phyloP scores from a whole-genome alignment of 2,797 vertebrate species.

The Echeneis naucrates region DNA sequence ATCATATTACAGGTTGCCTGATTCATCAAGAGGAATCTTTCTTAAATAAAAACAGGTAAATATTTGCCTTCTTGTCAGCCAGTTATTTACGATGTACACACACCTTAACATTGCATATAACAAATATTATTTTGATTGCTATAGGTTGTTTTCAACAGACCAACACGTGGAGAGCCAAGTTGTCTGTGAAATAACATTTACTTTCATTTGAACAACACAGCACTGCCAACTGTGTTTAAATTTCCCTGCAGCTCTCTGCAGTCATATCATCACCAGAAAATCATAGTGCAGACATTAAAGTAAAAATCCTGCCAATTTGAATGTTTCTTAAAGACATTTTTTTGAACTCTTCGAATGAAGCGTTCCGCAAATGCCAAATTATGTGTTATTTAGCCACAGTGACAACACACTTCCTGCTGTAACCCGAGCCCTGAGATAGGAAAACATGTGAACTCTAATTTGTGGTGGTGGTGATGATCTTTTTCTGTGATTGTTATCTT shows the following conservation, averaged over 20 bases:
- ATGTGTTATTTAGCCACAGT: slow-evolving; percentile 41
- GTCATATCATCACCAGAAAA: not conserved
- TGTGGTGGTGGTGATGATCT: not conserved
- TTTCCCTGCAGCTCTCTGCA: too few relatives aligned
- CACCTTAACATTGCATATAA: not conserved
- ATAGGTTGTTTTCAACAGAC: not conserved
- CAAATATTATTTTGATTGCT: too few relatives aligned
- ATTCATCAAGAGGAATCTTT: slow-evolving; percentile 2
- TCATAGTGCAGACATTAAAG: not conserved
- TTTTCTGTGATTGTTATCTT: not conserved
- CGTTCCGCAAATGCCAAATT: not conserved
- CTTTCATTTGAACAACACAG: not conserved
- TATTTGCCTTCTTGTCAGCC: not conserved
- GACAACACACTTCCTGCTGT: slow-evolving; percentile 2
- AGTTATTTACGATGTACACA: not conserved
- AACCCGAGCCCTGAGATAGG: slow-evolving; percentile 2
- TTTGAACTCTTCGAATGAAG: not conserved
- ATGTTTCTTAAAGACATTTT: not conserved
- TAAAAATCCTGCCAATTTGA: not conserved
- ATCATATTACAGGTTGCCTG: slow-evolving; percentile 4
- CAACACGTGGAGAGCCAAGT: not conserved
- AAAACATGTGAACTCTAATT: not conserved
- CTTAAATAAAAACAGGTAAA: slow-evolving; percentile 21
- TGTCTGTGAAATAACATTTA: not conserved
- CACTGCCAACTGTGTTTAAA: not conserved